These are phyloP conservation scores for Garrulus glandarius DNA, from an alignment of 2,797 vertebrate genomes.

Conservation along the genomic window DNA sequence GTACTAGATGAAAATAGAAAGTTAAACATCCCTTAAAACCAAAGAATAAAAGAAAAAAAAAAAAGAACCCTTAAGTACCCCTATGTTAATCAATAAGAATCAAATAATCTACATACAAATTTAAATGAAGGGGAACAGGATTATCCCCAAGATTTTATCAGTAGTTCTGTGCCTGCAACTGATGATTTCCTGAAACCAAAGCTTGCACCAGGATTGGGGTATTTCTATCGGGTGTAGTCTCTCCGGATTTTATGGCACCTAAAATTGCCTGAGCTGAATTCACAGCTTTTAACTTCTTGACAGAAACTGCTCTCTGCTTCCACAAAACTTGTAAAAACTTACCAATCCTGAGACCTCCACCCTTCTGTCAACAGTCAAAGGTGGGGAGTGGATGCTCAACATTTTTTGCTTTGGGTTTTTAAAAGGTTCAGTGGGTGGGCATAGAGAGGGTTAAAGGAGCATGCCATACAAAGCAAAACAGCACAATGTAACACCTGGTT, in stretches of 20 bases:
- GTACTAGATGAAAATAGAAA: constrained; percentile 71
- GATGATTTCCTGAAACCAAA: neutral
- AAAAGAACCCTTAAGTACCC: neutral
- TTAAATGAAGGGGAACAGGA: neutral
- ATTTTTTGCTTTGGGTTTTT: neutral
- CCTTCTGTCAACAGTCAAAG: neutral
- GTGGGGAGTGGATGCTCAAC: fast-evolving
- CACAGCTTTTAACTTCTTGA: neutral
- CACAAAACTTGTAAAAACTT: neutral
- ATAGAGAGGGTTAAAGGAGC: neutral
- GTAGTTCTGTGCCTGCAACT: neutral
- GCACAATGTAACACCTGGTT: neutral
- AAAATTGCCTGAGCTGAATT: neutral
- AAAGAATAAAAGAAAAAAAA: neutral
- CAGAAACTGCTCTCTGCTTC: neutral
- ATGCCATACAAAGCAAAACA: neutral
- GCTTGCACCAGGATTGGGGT: fast-evolving
- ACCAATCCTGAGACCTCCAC: neutral
- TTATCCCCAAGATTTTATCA: neutral
- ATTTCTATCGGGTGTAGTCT: neutral
- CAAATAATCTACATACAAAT: neutral
- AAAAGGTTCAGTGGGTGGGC: neutral
- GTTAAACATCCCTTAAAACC: neutral
- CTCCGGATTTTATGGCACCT: neutral
- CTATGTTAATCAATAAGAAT: neutral